Conservation (phyloP, 2,113 vertebrate genomes). For the Pavo muticus region DNA sequence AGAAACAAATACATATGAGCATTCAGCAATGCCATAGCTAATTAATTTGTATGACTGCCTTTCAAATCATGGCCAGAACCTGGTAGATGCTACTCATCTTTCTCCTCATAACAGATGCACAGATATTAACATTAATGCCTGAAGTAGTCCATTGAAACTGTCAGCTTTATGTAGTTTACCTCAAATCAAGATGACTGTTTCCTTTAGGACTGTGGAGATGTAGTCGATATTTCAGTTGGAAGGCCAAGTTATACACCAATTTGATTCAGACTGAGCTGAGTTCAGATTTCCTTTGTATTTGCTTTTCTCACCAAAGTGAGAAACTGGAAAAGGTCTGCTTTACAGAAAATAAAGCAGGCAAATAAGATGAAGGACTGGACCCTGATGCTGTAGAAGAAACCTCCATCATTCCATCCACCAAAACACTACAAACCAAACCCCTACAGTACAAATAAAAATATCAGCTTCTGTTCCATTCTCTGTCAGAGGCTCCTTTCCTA, state of each 20-base stretch:
- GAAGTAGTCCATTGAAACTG: background rate
- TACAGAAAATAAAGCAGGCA: background rate
- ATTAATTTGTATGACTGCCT: background rate
- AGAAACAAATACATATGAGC: conserved; percentile 8
- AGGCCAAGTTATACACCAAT: background rate
- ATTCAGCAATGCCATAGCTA: background rate
- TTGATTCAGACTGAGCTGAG: background rate
- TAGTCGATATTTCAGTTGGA: background rate
- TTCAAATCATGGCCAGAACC: background rate
- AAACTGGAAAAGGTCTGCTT: background rate
- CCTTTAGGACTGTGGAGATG: background rate
- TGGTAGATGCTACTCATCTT: background rate
- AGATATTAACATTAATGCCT: background rate
- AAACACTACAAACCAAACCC: background rate
- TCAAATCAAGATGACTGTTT: background rate
- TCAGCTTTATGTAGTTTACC: background rate
- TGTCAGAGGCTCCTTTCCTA: background rate
- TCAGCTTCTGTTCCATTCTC: background rate
- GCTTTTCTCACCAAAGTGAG: background rate
- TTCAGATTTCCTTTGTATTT: background rate
- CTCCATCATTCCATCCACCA: background rate
- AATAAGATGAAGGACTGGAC: background rate
- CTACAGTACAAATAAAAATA: background rate
- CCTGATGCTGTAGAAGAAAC: background rate
- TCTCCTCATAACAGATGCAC: background rate